Base-by-base conservation (phyloP, 2,888 invertebrate species). In the Cryptocephalus moraei region DNA sequence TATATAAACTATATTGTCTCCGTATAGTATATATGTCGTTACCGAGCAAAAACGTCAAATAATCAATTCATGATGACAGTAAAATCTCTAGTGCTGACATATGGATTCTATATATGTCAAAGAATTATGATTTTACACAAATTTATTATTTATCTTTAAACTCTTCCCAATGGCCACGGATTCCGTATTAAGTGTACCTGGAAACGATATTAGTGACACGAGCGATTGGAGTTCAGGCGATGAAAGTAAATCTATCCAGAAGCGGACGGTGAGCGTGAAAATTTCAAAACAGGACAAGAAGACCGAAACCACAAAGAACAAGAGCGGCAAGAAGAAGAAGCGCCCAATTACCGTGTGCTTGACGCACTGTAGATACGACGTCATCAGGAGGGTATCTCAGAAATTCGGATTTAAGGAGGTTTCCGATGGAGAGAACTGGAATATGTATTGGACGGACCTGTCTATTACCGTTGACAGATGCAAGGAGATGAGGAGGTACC, bases 401-500 rank as follows among this genome's bases (percentile, higher is more conserved):
- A 79, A 81, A 52, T 83, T 82, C 63, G 84, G 83, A 1, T 86
- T 86, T 76, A 78, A 80, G 50, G 86, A 87, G 66, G 89, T 89
- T 0, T 75, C 79, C 1, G 90, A 90, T 56, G 80, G 81, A 42
- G 88, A 89, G 49, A 79, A 83, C 45, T 94, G 93, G 93, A 89
- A 90, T 66, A 79, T 94, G 54, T 87, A 85, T 63, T 94, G 93
- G 93, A 88, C 89, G 0, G 93, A 93, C 66, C 80, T 85, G 61
- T 85, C 88, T 55, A 84, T 93, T 13, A 85, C 90, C 11, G 79
- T 91, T 2, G 91, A 92, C 61, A 72, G 87, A 45, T 90, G 87
- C 41, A 91, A 91, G 69, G 89, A 89, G 59, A 90, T 94, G 91
- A 91, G 90, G 69, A 77, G 91, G 52, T 94, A 85, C 69, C 86